A percentile compares a stretch with the other conserved stretches of the same genome.
phyloP scores from a whole-genome alignment of 2,797 vertebrate species.

The Pseudocheirus occidentalis region DNA sequence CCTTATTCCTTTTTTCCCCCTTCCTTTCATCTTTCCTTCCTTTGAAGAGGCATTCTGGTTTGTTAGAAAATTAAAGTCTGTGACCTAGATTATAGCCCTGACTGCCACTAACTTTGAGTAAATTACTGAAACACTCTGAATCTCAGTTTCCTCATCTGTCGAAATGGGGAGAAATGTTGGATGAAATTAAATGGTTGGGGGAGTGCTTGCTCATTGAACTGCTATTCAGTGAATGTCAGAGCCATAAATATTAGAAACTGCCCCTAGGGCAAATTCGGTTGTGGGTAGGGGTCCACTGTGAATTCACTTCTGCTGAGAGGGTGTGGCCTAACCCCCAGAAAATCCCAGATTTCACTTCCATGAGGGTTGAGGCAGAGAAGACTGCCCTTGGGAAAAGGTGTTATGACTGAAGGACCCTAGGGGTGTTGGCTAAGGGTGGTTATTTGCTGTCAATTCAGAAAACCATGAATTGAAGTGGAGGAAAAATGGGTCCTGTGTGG shows the following conservation, averaged over 20 bases:
- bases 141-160: background rate
- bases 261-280: background rate
- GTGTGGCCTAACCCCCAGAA: background rate
- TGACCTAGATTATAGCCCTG: background rate
- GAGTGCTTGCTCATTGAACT: background rate
- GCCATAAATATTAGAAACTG: background rate
- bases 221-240: background rate
- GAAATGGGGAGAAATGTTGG: background rate
- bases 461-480: background rate
- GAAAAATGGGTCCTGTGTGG: background rate
- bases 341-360: background rate
- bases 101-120: background rate
- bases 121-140: background rate
- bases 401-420: background rate
- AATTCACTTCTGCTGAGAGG: background rate
- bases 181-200: background rate
- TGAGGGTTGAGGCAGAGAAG: background rate
- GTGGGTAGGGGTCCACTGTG: background rate
- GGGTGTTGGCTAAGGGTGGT: background rate
- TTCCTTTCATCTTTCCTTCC: background rate
- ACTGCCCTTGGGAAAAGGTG: background rate
- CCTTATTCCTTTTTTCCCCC: background rate
- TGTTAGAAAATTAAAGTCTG: background rate
- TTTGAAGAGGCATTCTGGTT: background rate
- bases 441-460: background rate